phyloP scores from a whole-genome alignment of 2,113 vertebrate species.

The Caretta caretta region DNA sequence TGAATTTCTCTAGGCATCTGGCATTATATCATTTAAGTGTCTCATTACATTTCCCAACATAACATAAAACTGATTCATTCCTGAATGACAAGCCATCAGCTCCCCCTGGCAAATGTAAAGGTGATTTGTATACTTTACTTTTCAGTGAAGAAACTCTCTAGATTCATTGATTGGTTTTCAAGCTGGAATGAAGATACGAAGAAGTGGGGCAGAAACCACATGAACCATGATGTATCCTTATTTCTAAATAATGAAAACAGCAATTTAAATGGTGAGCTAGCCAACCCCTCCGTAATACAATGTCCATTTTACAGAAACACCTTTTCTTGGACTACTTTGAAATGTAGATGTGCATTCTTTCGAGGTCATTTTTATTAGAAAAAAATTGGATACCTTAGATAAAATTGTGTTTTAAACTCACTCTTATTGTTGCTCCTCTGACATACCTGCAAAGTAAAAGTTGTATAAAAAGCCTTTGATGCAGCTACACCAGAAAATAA shows the following conservation, averaged over 20 bases:
- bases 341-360: not conserved
- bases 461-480: not conserved
- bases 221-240: not conserved
- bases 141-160: not conserved
- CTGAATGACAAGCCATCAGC: not conserved
- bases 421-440: not conserved
- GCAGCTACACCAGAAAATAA: not conserved
- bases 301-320: not conserved
- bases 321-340: not conserved
- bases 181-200: constrained; percentile 15
- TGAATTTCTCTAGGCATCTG: constrained; percentile 49
- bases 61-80: constrained; percentile 26
- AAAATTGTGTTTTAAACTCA: not conserved
- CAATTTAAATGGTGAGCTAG: not conserved
- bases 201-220: not conserved
- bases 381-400: not conserved
- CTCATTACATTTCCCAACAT: constrained; percentile 29
- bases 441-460: not conserved
- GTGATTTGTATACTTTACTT: constrained; percentile 22
- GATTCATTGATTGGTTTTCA: not conserved
- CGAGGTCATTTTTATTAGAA: not conserved
- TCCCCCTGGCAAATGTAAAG: constrained; percentile 38
- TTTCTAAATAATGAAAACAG: not conserved
- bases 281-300: not conserved
- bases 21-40: constrained; percentile 41